These are phyloP conservation scores for Osmerus eperlanus DNA, from an alignment of 2,113 vertebrate genomes.

Conservation along the genomic window DNA sequence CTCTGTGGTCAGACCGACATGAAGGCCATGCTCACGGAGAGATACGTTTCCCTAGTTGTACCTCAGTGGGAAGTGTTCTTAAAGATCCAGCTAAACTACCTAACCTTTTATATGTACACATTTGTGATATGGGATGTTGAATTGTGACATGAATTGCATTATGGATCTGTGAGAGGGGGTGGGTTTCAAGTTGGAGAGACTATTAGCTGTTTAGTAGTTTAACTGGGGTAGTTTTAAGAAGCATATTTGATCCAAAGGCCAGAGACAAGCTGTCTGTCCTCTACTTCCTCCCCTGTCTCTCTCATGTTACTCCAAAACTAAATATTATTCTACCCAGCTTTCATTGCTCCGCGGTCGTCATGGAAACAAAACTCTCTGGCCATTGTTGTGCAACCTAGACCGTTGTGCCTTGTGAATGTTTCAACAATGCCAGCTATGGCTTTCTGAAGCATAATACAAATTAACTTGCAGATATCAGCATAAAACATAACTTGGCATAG, in stretches of 20 bases:
- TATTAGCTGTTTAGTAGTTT: constrained; percentile 1
- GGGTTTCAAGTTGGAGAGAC: no score
- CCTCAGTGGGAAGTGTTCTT: not conserved
- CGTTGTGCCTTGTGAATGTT: not conserved
- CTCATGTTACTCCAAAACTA: constrained; percentile 4
- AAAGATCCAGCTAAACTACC: not conserved
- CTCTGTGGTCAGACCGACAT: no score
- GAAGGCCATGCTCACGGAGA: not conserved
- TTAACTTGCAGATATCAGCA: not conserved
- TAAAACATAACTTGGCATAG: not conserved
- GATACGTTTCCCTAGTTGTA: no score
- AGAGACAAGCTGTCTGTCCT: not conserved
- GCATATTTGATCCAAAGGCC: not conserved
- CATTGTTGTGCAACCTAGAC: constrained; percentile 35
- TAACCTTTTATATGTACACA: no score
- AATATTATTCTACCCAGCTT: constrained; percentile 17
- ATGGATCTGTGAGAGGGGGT: no score
- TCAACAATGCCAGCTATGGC: constrained; percentile 31
- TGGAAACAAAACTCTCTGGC: constrained; percentile 38
- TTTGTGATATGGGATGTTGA: no score
- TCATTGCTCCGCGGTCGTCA: constrained; percentile 23
- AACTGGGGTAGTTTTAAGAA: not conserved
- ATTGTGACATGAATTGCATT: no score
- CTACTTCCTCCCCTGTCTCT: not conserved
- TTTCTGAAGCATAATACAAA: not conserved